Percentiles rank a stretch among this genome's conserved stretches.
These are phyloP conservation scores for Pipistrellus nathusii DNA, from an alignment of 2,797 vertebrate genomes.

Conservation along the genomic window DNA sequence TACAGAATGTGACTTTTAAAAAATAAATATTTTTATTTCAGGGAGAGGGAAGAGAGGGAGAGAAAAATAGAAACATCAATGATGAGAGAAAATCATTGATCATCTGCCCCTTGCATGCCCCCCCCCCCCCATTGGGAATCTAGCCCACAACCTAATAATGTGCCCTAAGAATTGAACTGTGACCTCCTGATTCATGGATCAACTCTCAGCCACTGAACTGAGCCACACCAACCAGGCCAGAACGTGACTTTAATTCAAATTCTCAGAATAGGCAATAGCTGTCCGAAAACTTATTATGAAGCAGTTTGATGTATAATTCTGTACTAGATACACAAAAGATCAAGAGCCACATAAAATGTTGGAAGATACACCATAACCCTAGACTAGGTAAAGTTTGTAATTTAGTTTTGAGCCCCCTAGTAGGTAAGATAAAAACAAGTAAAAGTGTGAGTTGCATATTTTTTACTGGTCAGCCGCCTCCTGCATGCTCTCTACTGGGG, in stretches of 20 bases:
- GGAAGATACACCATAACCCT: background rate
- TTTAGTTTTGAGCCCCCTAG: slow-evolving; percentile 29
- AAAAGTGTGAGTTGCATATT: background rate
- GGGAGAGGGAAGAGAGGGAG: no score
- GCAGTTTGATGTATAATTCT: background rate
- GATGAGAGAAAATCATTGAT: no score
- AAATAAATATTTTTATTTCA: no score
- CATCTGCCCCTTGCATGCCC: no score
- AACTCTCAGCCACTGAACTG: no score
- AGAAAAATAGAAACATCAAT: no score
- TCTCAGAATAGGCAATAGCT: background rate
- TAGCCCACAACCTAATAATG: no score
- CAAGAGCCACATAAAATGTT: slow-evolving; percentile 20
- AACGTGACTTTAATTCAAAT: slow-evolving; percentile 27
- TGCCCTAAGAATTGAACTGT: no score
- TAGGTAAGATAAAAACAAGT: slow-evolving; percentile 34
- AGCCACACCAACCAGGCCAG: background rate
- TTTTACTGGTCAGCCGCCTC: background rate
- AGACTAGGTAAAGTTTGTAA: background rate
- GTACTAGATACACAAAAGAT: background rate
- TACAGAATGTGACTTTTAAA: slow-evolving; percentile 40
- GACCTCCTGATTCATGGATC: no score
- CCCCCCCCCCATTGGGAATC: no score
- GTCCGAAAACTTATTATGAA: slow-evolving; percentile 14
- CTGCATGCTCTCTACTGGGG: no score